Base-by-base conservation (phyloP, 2,888 invertebrate genomes). In the Chironomus tentans region DNA sequence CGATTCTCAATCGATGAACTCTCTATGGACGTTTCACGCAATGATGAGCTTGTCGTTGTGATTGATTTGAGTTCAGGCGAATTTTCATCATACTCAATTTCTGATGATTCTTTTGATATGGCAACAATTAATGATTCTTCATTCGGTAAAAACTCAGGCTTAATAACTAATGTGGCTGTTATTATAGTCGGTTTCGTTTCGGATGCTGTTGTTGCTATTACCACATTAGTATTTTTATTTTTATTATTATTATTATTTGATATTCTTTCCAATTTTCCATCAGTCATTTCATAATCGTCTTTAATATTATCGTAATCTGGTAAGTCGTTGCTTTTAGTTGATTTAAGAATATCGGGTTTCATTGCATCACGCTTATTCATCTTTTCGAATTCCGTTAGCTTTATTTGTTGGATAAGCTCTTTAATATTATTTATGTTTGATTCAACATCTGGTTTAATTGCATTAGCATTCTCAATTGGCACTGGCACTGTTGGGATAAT, bases 281-380 rank as follows among this genome's bases (percentile, higher is more conserved):
- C 69, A n/a, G 69, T 69, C 76, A 76, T 73, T 46, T 75, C 77
- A 77, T 75, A 77, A 78, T 78, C 77, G 70, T 77, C 77, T 76
- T 71, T 65, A 72, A 77, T 78, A 76, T 82, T 83, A 47, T 76
- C 78, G 77, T 78, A 78, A 76, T 78, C 78, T 65, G 77, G 76
- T 70, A 78, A 69, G 68, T 69, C 78, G 38, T 38, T 38, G 78
- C 73, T 77, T 77, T 74, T 50, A 28, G 74, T 47, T n/a, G 74
- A n/a, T 65, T 74, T 74, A 38, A 68, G 22, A 47, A 74, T 46
- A 65, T 68, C 65, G 15, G 74, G 74, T 68, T 68, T 68, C 50
- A 22, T 21, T 28, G 28, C 28, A 22, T 18, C 48, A 24, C 12
- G 46, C 47, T 62, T 21, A 74, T 74, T 74, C 18, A 15, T 65